Evolutionary conservation across 2,888 invertebrate species (phyloP).

Genomic region (Athalia circularis): DNA sequence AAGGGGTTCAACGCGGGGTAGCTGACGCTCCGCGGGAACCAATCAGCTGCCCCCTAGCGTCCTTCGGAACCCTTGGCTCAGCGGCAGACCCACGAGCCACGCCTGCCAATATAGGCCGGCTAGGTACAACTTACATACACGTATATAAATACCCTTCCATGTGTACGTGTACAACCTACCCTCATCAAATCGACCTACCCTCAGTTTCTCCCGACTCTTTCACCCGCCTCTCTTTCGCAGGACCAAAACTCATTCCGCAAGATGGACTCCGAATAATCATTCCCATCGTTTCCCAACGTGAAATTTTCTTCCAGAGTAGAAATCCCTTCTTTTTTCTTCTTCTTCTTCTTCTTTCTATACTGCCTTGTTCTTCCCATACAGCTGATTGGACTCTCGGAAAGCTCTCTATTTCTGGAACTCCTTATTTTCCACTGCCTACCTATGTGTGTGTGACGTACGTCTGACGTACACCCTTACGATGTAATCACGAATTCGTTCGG

Average conservation of each 20-base stretch:
- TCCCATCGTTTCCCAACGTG: constrained; percentile 46
- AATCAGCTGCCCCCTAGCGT: constrained; percentile 64
- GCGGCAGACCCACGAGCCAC: constrained; percentile 68
- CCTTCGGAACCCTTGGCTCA: constrained; percentile 65
- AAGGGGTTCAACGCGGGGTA: constrained; percentile 51
- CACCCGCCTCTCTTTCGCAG: constrained; percentile 59
- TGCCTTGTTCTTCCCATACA: neutral
- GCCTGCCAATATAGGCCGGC: constrained; percentile 72
- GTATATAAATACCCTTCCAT: neutral
- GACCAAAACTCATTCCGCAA: constrained; percentile 68
- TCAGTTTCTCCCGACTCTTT: constrained; percentile 47
- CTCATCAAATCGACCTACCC: constrained; percentile 65
- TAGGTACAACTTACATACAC: constrained; percentile 57
- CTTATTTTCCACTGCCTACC: neutral
- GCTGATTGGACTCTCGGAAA: no score
- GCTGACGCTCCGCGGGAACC: constrained; percentile 59
- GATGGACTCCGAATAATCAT: constrained; percentile 64
- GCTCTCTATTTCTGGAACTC: no score
- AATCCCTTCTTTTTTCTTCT: no score
- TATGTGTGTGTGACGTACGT: constrained; percentile 6
- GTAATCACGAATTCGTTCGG: constrained; percentile 40
- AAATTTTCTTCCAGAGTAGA: constrained; percentile 1
- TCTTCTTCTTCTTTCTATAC: neutral
- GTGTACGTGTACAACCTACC: constrained; percentile 51
- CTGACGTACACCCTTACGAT: constrained; percentile 16